These are phyloP conservation scores for Mohoua ochrocephala DNA, from an alignment of 2,113 vertebrate species.

Conservation along the genomic window DNA sequence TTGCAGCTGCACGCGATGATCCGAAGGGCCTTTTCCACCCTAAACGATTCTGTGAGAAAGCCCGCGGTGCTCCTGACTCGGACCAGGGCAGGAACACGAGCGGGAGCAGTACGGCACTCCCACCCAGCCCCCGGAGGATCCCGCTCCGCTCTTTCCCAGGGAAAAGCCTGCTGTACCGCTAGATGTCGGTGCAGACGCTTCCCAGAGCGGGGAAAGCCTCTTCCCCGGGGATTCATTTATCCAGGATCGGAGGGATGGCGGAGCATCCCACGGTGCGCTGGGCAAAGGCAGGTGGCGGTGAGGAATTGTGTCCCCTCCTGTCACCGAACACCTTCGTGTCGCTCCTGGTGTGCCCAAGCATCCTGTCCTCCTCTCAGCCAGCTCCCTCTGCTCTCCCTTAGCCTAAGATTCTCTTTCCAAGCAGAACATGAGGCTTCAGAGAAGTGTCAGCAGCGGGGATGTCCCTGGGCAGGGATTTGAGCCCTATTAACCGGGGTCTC, in stretches of 20 bases:
- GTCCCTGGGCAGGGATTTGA: not conserved
- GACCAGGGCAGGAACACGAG: not conserved
- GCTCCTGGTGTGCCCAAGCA: rapidly evolving
- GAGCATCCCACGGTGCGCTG: not conserved
- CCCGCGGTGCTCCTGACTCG: rapidly evolving
- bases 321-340: not conserved
- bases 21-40: not conserved
- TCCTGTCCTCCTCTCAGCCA: not conserved
- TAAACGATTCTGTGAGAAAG: not conserved
- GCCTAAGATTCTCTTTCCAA: not conserved
- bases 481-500: not conserved
- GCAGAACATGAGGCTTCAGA: not conserved
- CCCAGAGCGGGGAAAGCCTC: not conserved
- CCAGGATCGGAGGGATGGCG: not conserved
- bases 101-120: rapidly evolving
- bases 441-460: not conserved
- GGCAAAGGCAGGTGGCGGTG: not conserved
- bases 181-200: slow-evolving; percentile 36
- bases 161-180: not conserved
- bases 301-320: not conserved
- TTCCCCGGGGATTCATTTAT: not conserved
- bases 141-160: not conserved
- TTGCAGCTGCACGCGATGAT: not conserved
- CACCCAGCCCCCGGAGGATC: not conserved
- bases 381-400: not conserved